Percentiles rank a stretch among this genome's conserved stretches.
These are phyloP conservation scores for Tolypeutes matacus DNA, from an alignment of 2,797 vertebrate species.

Conservation along the genomic window DNA sequence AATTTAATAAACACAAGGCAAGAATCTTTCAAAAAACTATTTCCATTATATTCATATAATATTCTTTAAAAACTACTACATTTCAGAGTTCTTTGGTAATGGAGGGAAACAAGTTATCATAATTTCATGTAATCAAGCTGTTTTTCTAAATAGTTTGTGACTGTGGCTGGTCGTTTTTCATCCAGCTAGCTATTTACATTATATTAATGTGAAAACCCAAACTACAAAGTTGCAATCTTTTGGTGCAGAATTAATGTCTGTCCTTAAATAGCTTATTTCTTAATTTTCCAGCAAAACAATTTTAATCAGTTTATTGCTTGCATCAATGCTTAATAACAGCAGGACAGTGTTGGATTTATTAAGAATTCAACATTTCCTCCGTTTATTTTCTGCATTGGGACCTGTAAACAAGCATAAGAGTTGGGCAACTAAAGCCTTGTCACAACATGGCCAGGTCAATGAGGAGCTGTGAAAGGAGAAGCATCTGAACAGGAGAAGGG, in stretches of 20 bases:
- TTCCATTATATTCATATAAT: slow-evolving; percentile 65
- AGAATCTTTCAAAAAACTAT: slow-evolving; percentile 63
- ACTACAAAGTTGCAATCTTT: slow-evolving; percentile 73
- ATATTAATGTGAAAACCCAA: slow-evolving; percentile 66
- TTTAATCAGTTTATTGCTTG: slow-evolving; percentile 67
- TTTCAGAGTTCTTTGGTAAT: slow-evolving; percentile 73
- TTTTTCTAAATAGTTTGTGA: slow-evolving; percentile 77
- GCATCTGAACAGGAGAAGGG: not conserved
- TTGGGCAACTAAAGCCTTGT: not conserved
- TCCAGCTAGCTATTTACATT: slow-evolving; percentile 70
- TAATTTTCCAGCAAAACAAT: slow-evolving; percentile 63
- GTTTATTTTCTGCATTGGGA: slow-evolving; percentile 58
- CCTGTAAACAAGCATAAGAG: not conserved
- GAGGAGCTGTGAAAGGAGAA: not conserved
- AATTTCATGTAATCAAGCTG: slow-evolving; percentile 76
- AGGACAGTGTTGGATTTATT: slow-evolving; percentile 30
- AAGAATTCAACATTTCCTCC: slow-evolving; percentile 37
- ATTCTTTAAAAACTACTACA: slow-evolving; percentile 68
- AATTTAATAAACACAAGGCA: slow-evolving; percentile 68
- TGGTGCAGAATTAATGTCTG: slow-evolving; percentile 67
- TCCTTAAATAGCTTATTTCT: slow-evolving; percentile 72
- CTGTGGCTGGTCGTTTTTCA: slow-evolving; percentile 81
- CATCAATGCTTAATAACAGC: slow-evolving; percentile 39
- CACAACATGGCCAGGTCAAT: too few relatives aligned
- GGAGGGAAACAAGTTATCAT: slow-evolving; percentile 78